phyloP scores from a whole-genome alignment of 2,888 invertebrate genomes.

The Stictocephala bisonia region DNA sequence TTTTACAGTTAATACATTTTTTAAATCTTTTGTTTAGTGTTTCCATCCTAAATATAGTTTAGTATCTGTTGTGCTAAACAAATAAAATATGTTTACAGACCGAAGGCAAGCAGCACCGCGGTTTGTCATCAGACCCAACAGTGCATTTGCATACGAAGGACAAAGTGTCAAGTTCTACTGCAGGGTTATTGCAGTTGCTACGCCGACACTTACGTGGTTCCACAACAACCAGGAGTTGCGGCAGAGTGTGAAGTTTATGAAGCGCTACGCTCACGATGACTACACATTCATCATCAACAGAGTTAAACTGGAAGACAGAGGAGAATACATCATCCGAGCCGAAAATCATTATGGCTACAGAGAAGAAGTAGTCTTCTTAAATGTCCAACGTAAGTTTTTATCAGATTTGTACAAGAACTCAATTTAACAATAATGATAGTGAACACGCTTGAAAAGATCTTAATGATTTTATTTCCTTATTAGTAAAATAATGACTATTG shows the following conservation, averaged over 20 bases:
- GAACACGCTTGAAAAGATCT: background rate
- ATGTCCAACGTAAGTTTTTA: constrained; percentile 85
- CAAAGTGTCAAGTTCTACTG: constrained; percentile 98
- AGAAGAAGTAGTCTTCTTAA: constrained; percentile 96
- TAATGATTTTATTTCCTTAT: background rate
- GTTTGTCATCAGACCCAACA: constrained; percentile 96
- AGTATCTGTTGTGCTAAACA: too few relatives aligned
- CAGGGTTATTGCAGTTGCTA: constrained; percentile 93
- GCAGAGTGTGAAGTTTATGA: constrained; percentile 99
- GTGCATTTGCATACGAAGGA: constrained; percentile 96
- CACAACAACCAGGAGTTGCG: constrained; percentile 92
- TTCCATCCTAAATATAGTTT: too few relatives aligned
- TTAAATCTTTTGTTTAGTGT: too few relatives aligned
- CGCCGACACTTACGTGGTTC: constrained; percentile 96
- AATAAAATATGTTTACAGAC: constrained; percentile 75
- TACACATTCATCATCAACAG: constrained; percentile 98
- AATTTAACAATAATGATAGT: too few relatives aligned
- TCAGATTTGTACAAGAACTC: too few relatives aligned
- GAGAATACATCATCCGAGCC: constrained; percentile 96
- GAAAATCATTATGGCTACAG: constrained; percentile 96
- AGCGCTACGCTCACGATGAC: constrained; percentile 94
- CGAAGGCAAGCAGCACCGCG: constrained; percentile 97
- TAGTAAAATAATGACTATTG: background rate
- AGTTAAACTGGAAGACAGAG: constrained; percentile 93
- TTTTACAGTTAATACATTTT: too few relatives aligned